Evolutionary conservation across 2,888 invertebrate species (phyloP), one percentile per base, ranked within the genome.

Genomic region (Cyclophora punctaria): DNA sequence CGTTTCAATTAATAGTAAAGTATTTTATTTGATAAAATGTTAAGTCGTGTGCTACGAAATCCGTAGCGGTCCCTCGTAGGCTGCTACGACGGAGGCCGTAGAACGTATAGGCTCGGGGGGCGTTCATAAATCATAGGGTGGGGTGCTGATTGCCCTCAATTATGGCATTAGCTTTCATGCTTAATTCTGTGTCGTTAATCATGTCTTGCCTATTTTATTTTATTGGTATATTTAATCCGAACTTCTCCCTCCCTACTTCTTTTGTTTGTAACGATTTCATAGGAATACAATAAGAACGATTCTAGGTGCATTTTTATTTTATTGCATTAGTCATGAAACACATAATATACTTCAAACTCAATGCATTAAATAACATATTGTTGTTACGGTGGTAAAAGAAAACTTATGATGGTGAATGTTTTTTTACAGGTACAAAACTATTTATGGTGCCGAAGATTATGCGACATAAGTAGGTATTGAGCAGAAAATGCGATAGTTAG

Each of bases 151-250:
- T 85, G 81, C 80, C 82, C 73, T 70, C 85, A 82, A 86, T 87
- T 88, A 85, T 78, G 76, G 84, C 78, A 83, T 87, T 87, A 85
- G 82, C 80, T 83, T 80, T 80, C 78, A 77, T 80, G 78, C 73
- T 79, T 84, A 82, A 85, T 86, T 86, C 80, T 78, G 74, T 74
- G 70, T 67, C 68, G 70, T 68, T 63, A 67, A 66, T 67, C 67
- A 67, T 67, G 67, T 68, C 69, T 68, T 56, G 64, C 60, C 55
- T 58, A 59, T 53, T 62, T 51, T 51, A 68, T 62, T 74, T 74
- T 73, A 73, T 77, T 74, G 63, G 4, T 66, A 63, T 49, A 54
- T 60, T 60, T 20, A 20, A 20, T 20, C 2, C 20, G 20, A 20
- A 20, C 20, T 20, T 20, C 20, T 20, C 20, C 20, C 20, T 20